phyloP scores from a whole-genome alignment of 2,113 vertebrate species.

The Anhinga anhinga region DNA sequence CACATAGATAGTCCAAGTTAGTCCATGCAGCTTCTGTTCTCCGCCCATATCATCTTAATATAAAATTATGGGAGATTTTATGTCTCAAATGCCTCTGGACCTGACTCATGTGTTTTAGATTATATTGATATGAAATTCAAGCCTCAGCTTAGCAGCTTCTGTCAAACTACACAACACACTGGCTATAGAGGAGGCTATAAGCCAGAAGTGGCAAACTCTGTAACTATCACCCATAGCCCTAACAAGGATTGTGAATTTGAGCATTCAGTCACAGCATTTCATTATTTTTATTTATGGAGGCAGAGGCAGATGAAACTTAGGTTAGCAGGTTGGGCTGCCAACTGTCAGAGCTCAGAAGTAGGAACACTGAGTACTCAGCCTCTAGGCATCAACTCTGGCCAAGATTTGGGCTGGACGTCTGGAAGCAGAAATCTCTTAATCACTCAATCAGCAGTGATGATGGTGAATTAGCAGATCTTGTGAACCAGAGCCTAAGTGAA shows the following conservation, averaged over 20 bases:
- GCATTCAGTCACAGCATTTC: background rate
- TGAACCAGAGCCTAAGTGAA: background rate
- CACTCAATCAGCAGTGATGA: background rate
- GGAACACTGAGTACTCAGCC: background rate
- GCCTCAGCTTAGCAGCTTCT: background rate
- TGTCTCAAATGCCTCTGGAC: background rate
- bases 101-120: background rate
- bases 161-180: background rate
- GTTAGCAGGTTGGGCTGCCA: background rate
- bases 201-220: background rate
- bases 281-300: background rate
- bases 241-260: background rate
- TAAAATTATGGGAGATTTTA: background rate
- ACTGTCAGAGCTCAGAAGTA: background rate
- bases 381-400: background rate
- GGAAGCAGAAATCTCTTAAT: background rate
- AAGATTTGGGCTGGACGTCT: background rate
- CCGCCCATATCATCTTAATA: background rate
- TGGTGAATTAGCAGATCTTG: background rate
- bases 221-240: background rate
- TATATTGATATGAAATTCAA: background rate
- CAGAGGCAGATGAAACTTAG: background rate
- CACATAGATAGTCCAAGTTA: background rate
- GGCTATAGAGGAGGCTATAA: background rate
- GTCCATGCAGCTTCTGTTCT: background rate